phyloP scores from a whole-genome alignment of 2,888 invertebrate genomes.

The Subacronicta megacephala region DNA sequence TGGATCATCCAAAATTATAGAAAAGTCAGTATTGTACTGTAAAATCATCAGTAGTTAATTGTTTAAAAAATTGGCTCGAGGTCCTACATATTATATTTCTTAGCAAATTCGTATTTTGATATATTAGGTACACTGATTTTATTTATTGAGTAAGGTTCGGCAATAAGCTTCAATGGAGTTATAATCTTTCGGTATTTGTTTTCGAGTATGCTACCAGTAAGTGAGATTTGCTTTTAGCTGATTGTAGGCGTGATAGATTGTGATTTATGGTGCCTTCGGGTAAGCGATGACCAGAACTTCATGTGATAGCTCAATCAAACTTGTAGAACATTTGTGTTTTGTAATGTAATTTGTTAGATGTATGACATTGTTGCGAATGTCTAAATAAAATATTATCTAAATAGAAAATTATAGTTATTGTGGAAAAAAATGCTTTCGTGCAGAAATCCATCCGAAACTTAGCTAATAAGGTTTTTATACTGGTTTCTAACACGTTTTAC shows the following conservation, averaged over 20 bases:
- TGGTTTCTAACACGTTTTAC: too few species aligned
- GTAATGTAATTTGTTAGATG: neutral
- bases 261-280: constrained; percentile 25
- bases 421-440: too few species aligned
- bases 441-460: too few species aligned
- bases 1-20: too few species aligned
- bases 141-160: constrained; percentile 1
- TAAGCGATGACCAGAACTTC: constrained; percentile 14
- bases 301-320: constrained; percentile 17
- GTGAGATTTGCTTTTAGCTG: constrained; percentile 41
- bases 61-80: too few species aligned
- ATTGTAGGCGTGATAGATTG: constrained; percentile 34
- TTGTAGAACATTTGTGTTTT: neutral
- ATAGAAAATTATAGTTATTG: too few species aligned
- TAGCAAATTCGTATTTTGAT: too few species aligned
- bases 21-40: too few species aligned
- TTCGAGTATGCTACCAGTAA: constrained; percentile 4
- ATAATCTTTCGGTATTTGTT: constrained; percentile 2
- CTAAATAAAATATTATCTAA: neutral
- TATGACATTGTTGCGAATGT: neutral
- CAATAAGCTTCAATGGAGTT: neutral
- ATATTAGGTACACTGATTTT: too few species aligned
- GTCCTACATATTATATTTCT: too few species aligned
- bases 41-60: too few species aligned
- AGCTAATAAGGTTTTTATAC: too few species aligned